Base-by-base conservation (phyloP, 2,113 vertebrate genomes). In the Cephalophus harveyi region DNA sequence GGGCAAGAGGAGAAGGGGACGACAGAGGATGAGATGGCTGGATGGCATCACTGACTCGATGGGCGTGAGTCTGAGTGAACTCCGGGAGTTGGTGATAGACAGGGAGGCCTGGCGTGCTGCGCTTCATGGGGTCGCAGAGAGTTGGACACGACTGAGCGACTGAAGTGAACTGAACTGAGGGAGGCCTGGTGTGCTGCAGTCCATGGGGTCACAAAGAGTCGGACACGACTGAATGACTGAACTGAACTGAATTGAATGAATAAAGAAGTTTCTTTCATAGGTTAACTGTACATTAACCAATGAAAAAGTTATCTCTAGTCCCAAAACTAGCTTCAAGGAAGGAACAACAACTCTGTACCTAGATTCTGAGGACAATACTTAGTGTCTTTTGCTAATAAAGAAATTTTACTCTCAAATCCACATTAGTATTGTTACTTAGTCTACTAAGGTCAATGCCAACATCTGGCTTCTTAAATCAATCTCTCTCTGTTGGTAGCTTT, bases 281-380 rank as follows among this genome's bases (percentile, higher is more conserved):
- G 57, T 27, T 59, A 59, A 62, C 52, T 89, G 30, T 46, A 55
- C 25, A 89, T 57, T 87, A 86, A 82, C 8, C 67, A 87, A 27
- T 50, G 8, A 89, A 87, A 81, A 78, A 48, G 17, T 50, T 87
- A 79, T 93, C 93, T 48, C 43, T 48, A 67, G 62, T 57, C 52
- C 95, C 78, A 91, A 74, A 88, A 84, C 11, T 90, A 91, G 92
- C 46, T 92, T 89, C 62, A 88, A 92, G 85, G 59, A 97, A 92
- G 27, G 17, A 92, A 83, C 36, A 93, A 82, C n/a, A 91, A 67
- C 19, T 52, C 3, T 79, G 16, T 10, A 46, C 21, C 33, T 52
- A 54, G 33, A 85, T 54, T 83, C 46, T 83, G 86, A 74, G 43
- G 19, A 94, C 2, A 74, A 43, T 50, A 57, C 33, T 92, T 54